These are phyloP conservation scores for Dryas iulia DNA, from an alignment of 1,140 invertebrate species.

Conservation along the genomic window DNA sequence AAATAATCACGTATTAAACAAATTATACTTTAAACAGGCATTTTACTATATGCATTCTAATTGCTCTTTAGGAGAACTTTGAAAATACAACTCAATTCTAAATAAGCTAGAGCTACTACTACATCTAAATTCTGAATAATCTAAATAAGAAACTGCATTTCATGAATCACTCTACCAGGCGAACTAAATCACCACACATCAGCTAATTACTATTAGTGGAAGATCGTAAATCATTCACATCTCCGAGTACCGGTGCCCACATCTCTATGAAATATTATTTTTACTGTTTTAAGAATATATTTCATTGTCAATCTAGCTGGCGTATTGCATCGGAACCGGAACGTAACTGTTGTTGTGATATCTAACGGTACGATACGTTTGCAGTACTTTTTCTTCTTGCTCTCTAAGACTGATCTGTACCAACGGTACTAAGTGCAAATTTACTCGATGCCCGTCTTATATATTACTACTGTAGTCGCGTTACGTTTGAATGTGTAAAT, in stretches of 20 bases:
- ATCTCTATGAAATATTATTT: background rate
- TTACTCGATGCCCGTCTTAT: background rate
- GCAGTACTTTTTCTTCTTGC: conserved; percentile 19
- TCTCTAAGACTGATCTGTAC: conserved; percentile 7
- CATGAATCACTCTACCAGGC: background rate
- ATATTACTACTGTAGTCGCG: background rate
- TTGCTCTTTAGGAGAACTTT: too few relatives aligned
- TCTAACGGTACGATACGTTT: conserved; percentile 21
- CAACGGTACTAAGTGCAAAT: conserved; percentile 1
- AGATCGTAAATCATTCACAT: background rate
- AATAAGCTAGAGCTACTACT: too few relatives aligned
- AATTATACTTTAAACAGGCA: too few relatives aligned
- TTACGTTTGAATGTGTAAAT: too few relatives aligned
- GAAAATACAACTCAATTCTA: too few relatives aligned
- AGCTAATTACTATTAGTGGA: background rate
- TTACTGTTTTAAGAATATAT: conserved; percentile 4
- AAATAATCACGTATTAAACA: too few relatives aligned
- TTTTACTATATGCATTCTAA: too few relatives aligned
- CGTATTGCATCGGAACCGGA: conserved; percentile 25
- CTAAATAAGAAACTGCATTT: background rate
- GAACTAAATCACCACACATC: background rate
- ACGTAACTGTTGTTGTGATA: conserved; percentile 17
- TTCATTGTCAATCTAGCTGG: conserved; percentile 20
- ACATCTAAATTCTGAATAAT: too few relatives aligned
- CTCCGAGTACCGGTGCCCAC: background rate